Percentiles rank a stretch among this genome's conserved stretches.
Evolutionary conservation across 2,113 vertebrate genomes (phyloP).

Genomic region (Hippocampus guttulatus): DNA sequence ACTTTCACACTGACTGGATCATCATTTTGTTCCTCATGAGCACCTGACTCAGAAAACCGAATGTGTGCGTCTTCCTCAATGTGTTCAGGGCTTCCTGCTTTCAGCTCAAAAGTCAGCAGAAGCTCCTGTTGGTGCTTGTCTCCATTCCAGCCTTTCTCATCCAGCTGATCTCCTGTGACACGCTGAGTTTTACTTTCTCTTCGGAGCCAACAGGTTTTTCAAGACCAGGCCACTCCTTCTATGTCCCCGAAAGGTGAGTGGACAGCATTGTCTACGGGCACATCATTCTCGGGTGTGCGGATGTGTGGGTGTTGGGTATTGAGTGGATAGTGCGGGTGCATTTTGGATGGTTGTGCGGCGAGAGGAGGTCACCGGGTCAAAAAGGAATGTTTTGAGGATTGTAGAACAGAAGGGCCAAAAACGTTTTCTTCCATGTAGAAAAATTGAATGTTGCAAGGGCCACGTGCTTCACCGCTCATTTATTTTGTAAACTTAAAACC

Average conservation of each 20-base stretch:
- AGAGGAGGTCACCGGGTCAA: neutral
- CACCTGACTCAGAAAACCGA: rapidly evolving
- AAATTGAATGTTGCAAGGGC: too few species aligned
- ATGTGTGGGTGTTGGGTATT: neutral
- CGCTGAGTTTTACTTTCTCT: neutral
- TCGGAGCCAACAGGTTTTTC: slow-evolving; percentile 51
- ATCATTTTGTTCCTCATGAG: neutral
- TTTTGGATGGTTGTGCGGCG: neutral
- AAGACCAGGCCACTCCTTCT: neutral
- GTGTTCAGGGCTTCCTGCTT: neutral
- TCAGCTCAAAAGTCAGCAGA: neutral
- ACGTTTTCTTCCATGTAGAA: too few species aligned
- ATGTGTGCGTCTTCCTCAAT: neutral
- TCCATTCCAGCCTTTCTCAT: slow-evolving; percentile 38
- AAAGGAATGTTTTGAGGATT: too few species aligned
- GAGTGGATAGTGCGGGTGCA: neutral
- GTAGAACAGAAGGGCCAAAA: too few species aligned
- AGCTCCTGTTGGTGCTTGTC: neutral
- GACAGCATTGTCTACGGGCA: neutral
- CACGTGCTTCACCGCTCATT: too few species aligned
- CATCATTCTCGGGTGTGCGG: neutral
- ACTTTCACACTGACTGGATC: neutral
- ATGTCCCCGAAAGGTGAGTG: neutral
- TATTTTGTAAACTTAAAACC: too few species aligned
- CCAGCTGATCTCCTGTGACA: slow-evolving; percentile 14